Base-by-base conservation (phyloP, 2,113 vertebrate species). In the Brachionichthys hirsutus region DNA sequence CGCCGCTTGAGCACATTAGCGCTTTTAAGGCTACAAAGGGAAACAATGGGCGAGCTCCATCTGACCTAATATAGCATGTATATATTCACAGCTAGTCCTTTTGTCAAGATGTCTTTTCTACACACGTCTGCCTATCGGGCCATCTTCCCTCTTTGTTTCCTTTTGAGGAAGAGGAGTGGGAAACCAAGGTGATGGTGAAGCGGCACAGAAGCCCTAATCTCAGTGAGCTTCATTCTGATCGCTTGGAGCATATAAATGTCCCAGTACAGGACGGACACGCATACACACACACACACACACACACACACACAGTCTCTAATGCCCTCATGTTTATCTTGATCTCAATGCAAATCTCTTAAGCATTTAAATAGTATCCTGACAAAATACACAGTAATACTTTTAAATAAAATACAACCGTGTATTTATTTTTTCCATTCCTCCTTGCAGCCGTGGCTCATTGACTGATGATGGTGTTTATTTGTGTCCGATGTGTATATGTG, bases 161-260 rank as follows among this genome's bases (percentile, higher is more conserved):
- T 54, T 62, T 24, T 49, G 49, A 59, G n/a, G 36, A 6, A n/a
- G 46, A 9, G 1, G 6, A 48, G 24, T 12, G 19, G 44, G 43
- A 64, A 64, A 45, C 75, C 78, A 83, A 81, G 83, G 78, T 82
- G 84, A 75, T 68, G 80, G 75, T 82, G 78, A 62, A 83, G 69
- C 65, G 43, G n/a, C 47, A 35, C 57, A 14, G 24, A 40, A 16
- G 20, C 52, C 63, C 58, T 70, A 38, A 84, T 87, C 83, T 85
- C 6, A 50, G 62, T 69, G 40, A 30, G 49, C 20, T 18, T 40
- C 57, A 62, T 63, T 77, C 54, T 71, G 49, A 56, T 35, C 59
- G 22, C 52, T 46, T 68, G 69, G 69, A 49, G 67, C 58, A 48
- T 66, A 48, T 50, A 64, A 57, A 59, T 63, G 69, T 57, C 61